Conservation (phyloP, 30 jellyfish, hydroid and myxozoan genomes). For the Cassiopea xamachana region DNA sequence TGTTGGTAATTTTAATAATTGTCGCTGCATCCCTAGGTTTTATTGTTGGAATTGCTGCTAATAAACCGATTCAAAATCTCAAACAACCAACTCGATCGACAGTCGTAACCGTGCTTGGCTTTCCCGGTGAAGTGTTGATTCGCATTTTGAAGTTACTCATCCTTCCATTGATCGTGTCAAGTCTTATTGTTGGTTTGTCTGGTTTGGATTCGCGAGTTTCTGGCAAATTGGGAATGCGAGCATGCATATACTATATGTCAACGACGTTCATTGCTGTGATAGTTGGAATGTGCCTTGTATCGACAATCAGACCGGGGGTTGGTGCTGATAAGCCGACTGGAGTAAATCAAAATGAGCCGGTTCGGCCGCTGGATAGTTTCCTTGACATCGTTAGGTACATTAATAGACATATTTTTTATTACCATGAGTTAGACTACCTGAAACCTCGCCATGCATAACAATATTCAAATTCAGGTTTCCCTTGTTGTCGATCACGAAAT, state of each 20-base stretch:
- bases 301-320: conserved; percentile 91
- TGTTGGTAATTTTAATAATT: conserved; percentile 71
- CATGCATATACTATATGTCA: conserved; percentile 77
- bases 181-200: conserved; percentile 90
- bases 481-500: too few species aligned
- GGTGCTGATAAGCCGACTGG: conserved; percentile 77
- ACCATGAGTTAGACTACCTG: too few species aligned
- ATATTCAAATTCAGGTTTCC: too few species aligned
- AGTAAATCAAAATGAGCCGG: conserved; percentile 67
- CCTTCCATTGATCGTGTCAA: conserved; percentile 87
- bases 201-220: conserved; percentile 84
- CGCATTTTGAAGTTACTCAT: conserved; percentile 85
- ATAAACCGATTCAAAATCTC: conserved; percentile 71
- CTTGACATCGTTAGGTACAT: conserved; percentile 87
- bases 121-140: conserved; percentile 90
- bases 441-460: too few species aligned
- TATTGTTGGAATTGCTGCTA: conserved; percentile 76
- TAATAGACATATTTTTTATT: too few species aligned
- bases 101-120: conserved; percentile 78
- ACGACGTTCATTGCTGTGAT: conserved; percentile 92
- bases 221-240: conserved; percentile 91
- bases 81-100: conserved; percentile 86
- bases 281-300: conserved; percentile 85
- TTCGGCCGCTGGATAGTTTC: conserved; percentile 89
- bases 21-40: conserved; percentile 86